Conservation (phyloP, 2,113 vertebrate species). For the Mandrillus leucophaeus region DNA sequence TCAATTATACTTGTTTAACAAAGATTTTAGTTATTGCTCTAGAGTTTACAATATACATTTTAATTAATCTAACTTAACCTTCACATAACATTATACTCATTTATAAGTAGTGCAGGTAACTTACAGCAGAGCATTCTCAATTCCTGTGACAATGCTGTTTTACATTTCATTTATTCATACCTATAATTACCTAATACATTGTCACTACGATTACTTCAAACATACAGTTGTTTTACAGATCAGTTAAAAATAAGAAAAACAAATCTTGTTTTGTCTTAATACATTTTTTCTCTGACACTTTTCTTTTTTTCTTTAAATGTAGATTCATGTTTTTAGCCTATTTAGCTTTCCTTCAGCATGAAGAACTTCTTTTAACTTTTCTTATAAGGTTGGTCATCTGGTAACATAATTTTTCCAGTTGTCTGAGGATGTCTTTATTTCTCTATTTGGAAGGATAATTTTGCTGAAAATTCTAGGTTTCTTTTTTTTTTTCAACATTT, state of each 20-base stretch:
- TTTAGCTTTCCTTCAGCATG: no score
- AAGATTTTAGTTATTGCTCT: background rate
- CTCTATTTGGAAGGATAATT: no score
- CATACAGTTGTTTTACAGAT: background rate
- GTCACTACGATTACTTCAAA: background rate
- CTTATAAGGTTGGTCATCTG: no score
- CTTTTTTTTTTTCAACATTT: no score
- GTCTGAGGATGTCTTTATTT: no score
- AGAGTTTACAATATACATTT: background rate
- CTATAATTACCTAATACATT: background rate
- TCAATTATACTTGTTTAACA: background rate
- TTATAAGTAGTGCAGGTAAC: background rate
- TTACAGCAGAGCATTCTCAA: background rate
- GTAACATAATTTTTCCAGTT: no score
- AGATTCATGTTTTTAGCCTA: no score
- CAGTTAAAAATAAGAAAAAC: background rate
- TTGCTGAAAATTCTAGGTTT: no score
- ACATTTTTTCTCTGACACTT: background rate
- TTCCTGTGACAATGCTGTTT: background rate
- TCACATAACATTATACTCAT: background rate
- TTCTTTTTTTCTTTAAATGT: no score
- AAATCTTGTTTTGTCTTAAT: no score
- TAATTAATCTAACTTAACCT: background rate
- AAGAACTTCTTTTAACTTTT: no score
- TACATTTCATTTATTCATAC: background rate